Conservation (phyloP, 1,140 invertebrate species). For the Drosophila varians region DNA sequence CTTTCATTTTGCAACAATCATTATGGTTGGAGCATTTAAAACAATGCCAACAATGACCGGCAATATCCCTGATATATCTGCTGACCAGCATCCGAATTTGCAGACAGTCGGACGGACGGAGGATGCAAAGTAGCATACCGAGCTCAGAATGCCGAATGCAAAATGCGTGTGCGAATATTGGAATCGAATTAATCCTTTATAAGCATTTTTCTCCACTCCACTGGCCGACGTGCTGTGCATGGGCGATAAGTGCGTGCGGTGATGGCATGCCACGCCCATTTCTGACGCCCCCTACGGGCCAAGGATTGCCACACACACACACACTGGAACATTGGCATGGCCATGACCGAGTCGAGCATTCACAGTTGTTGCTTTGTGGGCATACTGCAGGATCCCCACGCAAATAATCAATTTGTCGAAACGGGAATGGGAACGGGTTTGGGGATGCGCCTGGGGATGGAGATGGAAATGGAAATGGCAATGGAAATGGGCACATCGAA, state of each 20-base stretch:
- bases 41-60: constrained; percentile 52
- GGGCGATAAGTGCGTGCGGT: constrained; percentile 69
- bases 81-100: constrained; percentile 21
- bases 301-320: neutral
- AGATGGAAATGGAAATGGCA: constrained; percentile 13
- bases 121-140: constrained; percentile 20
- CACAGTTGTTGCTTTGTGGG: constrained; percentile 37
- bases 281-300: neutral
- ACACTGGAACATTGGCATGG: constrained; percentile 43
- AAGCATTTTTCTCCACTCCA: constrained; percentile 78
- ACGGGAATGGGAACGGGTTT: neutral
- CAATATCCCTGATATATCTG: constrained; percentile 42
- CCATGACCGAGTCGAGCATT: constrained; percentile 61
- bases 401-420: constrained; percentile 75
- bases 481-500: constrained; percentile 21
- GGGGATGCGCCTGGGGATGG: constrained; percentile 3
- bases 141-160: constrained; percentile 14
- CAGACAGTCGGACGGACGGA: neutral
- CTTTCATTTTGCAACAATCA: constrained; percentile 42
- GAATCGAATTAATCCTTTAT: constrained; percentile 81
- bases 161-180: constrained; percentile 64
- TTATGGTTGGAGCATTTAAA: constrained; percentile 46
- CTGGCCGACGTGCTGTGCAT: constrained; percentile 67
- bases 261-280: constrained; percentile 53
- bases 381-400: constrained; percentile 29